Conservation (phyloP, 2,797 vertebrate species). For the Myiotriccus ornatus region DNA sequence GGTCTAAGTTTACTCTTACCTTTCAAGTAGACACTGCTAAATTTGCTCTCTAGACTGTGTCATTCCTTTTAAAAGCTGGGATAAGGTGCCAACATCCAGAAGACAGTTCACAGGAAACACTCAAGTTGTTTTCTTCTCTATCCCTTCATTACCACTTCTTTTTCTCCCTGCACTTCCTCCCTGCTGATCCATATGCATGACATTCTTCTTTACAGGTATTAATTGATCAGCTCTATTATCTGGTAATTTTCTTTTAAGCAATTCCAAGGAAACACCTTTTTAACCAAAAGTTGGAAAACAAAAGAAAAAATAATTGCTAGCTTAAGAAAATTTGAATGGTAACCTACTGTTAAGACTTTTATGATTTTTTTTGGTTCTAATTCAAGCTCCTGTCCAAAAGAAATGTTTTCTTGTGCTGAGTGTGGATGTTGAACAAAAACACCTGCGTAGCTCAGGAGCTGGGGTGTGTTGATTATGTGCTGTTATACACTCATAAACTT, state of each 20-base stretch:
- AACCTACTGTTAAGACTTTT: neutral
- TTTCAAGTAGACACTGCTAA: conserved; percentile 24
- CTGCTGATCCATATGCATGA: neutral
- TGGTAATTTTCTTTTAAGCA: neutral
- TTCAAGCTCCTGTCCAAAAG: neutral
- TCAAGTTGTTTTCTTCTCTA: neutral
- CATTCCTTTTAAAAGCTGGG: neutral
- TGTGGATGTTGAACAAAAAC: neutral
- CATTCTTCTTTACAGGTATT: neutral
- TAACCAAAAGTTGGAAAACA: neutral
- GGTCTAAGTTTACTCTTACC: conserved; percentile 47
- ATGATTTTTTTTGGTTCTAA: neutral
- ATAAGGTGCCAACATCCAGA: neutral
- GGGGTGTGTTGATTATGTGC: neutral
- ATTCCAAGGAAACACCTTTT: neutral
- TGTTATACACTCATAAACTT: neutral
- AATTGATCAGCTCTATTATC: neutral
- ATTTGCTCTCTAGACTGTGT: neutral
- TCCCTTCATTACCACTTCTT: neutral
- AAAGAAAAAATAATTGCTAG: neutral
- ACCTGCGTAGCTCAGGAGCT: neutral
- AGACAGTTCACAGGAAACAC: neutral
- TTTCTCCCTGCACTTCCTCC: neutral
- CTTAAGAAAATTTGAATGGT: neutral
- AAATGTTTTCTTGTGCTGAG: neutral